These are phyloP conservation scores for Sweltsa coloradensis DNA, from an alignment of 1,140 invertebrate species.

Conservation along the genomic window DNA sequence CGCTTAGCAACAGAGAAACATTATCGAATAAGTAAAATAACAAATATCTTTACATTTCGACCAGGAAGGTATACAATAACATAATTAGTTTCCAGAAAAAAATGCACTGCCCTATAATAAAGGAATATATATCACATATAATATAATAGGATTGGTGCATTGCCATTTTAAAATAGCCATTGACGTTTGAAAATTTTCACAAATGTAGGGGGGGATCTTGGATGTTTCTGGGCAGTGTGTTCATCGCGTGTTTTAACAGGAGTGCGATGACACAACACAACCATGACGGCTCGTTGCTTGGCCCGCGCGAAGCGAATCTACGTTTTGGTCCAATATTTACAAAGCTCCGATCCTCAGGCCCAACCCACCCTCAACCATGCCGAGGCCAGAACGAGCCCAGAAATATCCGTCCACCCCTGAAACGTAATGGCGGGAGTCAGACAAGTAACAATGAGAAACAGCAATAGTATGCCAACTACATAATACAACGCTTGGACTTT, in stretches of 20 bases:
- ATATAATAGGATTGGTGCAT: conserved; percentile 18
- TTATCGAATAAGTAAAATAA: conserved; percentile 11
- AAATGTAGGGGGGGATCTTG: conserved; percentile 10
- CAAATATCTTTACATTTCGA: conserved; percentile 8
- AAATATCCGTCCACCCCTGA: conserved; percentile 15
- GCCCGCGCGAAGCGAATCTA: too few species aligned
- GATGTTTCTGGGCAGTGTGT: conserved; percentile 14
- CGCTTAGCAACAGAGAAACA: conserved; percentile 12
- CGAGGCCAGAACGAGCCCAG: conserved; percentile 9
- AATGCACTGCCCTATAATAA: conserved; percentile 22
- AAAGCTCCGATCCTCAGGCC: conserved; percentile 10
- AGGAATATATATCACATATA: conserved; percentile 23
- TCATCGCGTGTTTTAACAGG: too few species aligned
- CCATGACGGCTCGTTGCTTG: too few species aligned
- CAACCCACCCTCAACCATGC: conserved; percentile 1
- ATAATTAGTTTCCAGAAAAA: conserved; percentile 17
- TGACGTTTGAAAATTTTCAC: conserved; percentile 7
- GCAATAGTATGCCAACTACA: neutral
- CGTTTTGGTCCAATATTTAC: conserved; percentile 13
- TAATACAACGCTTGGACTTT: neutral
- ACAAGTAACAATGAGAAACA: conserved; percentile 6
- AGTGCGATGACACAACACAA: too few species aligned
- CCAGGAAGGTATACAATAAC: conserved; percentile 12
- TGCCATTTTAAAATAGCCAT: conserved; percentile 13
- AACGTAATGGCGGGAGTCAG: conserved; percentile 9